Base-by-base conservation (phyloP, 1,140 invertebrate genomes). In the Pachypeltis micranthus region DNA sequence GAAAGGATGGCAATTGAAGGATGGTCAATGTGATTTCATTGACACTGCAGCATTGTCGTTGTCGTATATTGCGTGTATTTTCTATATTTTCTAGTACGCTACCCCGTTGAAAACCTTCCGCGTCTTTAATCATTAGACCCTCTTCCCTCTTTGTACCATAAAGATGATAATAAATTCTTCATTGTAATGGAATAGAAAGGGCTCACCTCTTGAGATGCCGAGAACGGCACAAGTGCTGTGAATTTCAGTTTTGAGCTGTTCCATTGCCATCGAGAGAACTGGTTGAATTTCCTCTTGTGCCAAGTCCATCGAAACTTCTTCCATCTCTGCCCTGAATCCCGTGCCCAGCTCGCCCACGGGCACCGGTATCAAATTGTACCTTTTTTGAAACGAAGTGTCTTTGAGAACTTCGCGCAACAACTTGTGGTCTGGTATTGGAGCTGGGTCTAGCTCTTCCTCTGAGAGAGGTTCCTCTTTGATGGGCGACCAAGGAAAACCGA, bases 171-270 rank as follows among this genome's bases (percentile, higher is more conserved):
- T 39, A 39, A n/a, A 7, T 39, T 39, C 34, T 39, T 39, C n/a
- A 55, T 16, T 10, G 7, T 16, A 24, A 23, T 23, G 24, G 24
- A 25, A 44, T 24, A 27, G 16, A 44, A 47, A 23, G 34, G 34
- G 72, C 83, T 85, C 75, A 93, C 90, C 90, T 75, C 85, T 83
- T 72, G 90, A 87, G 73, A 93, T 93, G 70, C 86, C 87, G 66
- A 93, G 80, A 61, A 87, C 81, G 2, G 83, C 82, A 72, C 90
- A 93, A 1, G 88, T 90, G 69, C 85, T 86, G 67, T 88, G 84
- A 29, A 92, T 88, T 72, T 92, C 90, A 68, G 86, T 85, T 64
- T 88, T 85, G 62, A 90, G 83, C 70, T 92, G 87, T 69, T 92
- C 88, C 67, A 92, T 87, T 3, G 89, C 90, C 71, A 93, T 76